Base-by-base conservation (phyloP, 2,797 vertebrate genomes). In the Cichlasoma orientale region DNA sequence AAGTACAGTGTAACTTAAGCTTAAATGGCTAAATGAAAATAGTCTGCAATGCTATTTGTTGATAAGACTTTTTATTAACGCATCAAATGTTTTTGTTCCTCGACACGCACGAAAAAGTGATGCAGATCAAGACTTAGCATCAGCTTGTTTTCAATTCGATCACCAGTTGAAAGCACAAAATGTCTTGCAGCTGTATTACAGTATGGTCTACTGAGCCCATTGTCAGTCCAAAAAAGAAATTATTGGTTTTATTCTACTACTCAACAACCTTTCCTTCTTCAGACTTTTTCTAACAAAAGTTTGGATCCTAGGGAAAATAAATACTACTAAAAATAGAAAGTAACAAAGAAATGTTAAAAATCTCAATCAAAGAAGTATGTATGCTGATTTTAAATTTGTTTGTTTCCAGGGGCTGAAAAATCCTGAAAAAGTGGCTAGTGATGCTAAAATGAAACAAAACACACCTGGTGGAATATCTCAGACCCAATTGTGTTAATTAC, bases 31-130 rank as follows among this genome's bases (percentile, higher is more conserved):
- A 5, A 50, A n/a, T 29, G 23, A 68, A 27, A 47, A n/a, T 50
- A 9, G 25, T 19, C 12, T 66, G 16, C 9, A 47, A 27, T 47
- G 61, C 11, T 19, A 47, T 27, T 66, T 66, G 41, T 19, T 47
- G 41, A 47, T 47, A 66, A 66, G 16, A 47, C 61, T 29, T 47
- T 66, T 66, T 19, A 68, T 68, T 66, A 68, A 68, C 9, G 7
- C 23, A 29, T 68, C 23, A 68, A 25, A 47, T 3, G 5, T 47
- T 13, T 66, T 66, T 66, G 41, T 29, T 66, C 41, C 23, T 47
- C 10, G 10, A 47, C 61, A 29, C 18, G 61, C 44, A 36, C 18
- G 47, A 29, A 25, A 47, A 41, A 68, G 41, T 11, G 5, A 47
- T 66, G 38, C 61, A 27, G 61, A 27, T 47, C 38, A 10, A 66